These are phyloP conservation scores for Punctoribates punctum DNA, from an alignment of 2,888 invertebrate species.

Conservation along the genomic window DNA sequence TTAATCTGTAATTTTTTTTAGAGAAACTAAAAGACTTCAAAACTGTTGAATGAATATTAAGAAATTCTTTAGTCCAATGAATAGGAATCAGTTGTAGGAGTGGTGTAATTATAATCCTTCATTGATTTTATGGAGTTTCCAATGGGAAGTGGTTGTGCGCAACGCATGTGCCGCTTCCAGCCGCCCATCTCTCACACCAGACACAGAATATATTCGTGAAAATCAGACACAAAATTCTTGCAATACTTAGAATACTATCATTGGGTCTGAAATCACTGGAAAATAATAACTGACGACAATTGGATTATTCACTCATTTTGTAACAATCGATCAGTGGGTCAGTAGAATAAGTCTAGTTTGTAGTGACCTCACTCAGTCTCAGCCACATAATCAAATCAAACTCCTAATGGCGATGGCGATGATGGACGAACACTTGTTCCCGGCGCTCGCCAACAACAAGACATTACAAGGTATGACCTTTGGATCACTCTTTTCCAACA, in stretches of 20 bases:
- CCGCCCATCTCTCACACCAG: background rate
- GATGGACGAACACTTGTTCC: conserved; percentile 42
- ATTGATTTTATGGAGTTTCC: background rate
- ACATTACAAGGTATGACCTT: conserved; percentile 41
- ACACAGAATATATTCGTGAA: background rate
- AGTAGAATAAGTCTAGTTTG: background rate
- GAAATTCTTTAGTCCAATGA: background rate
- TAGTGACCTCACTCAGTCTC: background rate
- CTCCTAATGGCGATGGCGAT: conserved; percentile 8
- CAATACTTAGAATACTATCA: conserved; percentile 13
- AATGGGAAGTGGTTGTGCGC: background rate
- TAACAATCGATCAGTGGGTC: conserved; percentile 14
- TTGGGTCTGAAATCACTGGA: background rate
- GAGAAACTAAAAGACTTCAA: background rate
- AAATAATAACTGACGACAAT: background rate
- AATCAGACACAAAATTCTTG: conserved; percentile 4
- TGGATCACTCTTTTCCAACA: too few species aligned
- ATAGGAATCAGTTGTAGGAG: background rate
- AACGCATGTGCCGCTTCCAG: conserved; percentile 9
- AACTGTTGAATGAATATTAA: conserved; percentile 22
- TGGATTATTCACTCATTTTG: background rate
- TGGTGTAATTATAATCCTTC: conserved; percentile 19
- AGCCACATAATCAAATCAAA: background rate
- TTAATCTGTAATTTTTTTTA: background rate
- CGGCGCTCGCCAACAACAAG: conserved; percentile 41